Evolutionary conservation across 1,140 invertebrate genomes (phyloP), one percentile per base, ranked within the genome.

Genomic region (Trichonephila clavata): DNA sequence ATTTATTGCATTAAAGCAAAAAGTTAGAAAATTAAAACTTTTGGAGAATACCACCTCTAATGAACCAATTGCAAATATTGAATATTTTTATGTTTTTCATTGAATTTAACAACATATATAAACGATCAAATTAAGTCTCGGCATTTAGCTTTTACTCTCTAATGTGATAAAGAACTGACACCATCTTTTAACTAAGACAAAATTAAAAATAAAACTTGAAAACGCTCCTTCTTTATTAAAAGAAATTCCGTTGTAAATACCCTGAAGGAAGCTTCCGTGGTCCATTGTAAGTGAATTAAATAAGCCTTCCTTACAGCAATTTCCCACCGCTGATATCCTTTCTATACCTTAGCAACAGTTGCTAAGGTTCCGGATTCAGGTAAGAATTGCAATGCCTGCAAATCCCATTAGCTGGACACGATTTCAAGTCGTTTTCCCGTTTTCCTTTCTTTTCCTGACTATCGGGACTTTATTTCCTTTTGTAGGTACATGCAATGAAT

Each of bases 281-380:
- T 61, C 20, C 60, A 21, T 20, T 10, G 65, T 24, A 68, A 68
- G 65, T 24, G 65, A 68, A 68, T 68, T 21, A n/a, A 68, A 71
- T 71, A 71, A 71, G 68, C 24, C 68, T 71, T 71, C 24, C 68
- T 27, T 71, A 13, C 68, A 2, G 32, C 68, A 14, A 27, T 71
- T 71, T 71, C 68, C 24, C 24, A 71, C 68, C 68, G 14, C 68
- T 71, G 68, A 71, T 71, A 71, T 16, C 68, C 24, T 77, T 32
- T 77, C 32, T n/a, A 32, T 32, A 32, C 68, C 68, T 57, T 83
- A 83, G 80, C 39, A 83, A 83, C 39, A 83, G 80, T 83, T 83
- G 80, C 80, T 50, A 57, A 71, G 80, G 80, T 50, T 83, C 39
- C 50, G 39, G 68, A 71, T 71, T 71, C 68, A 71, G 68, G 68